Percentiles rank a stretch among this genome's conserved stretches.
phyloP scores from a whole-genome alignment of 2,888 invertebrate genomes.

The Protonemura montana region DNA sequence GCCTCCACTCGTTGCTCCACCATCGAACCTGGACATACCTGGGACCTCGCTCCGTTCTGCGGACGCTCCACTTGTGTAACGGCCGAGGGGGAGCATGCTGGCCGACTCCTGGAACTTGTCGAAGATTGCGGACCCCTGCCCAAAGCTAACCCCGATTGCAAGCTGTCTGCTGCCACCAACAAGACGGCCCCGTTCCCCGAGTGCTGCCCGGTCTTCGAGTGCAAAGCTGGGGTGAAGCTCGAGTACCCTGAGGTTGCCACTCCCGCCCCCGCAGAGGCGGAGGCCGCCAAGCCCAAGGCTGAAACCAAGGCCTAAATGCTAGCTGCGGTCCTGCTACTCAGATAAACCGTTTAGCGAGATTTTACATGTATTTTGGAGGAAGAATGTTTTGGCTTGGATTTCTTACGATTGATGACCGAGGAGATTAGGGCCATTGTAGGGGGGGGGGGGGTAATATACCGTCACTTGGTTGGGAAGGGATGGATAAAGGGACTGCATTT shows the following conservation, averaged over 20 bases:
- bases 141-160: constrained; percentile 86
- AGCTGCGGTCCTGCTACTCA: too few species aligned
- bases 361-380: too few species aligned
- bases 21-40: constrained; percentile 82
- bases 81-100: constrained; percentile 73
- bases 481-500: too few species aligned
- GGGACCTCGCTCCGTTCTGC: constrained; percentile 90
- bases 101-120: constrained; percentile 81
- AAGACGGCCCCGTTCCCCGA: constrained; percentile 87
- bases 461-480: too few species aligned
- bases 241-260: constrained; percentile 85
- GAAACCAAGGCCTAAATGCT: constrained; percentile 16
- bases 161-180: constrained; percentile 85
- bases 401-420: too few species aligned
- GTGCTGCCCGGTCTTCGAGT: constrained; percentile 86
- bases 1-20: constrained; percentile 90
- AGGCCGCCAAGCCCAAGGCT: constrained; percentile 43
- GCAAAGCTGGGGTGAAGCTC: constrained; percentile 83
- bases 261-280: constrained; percentile 56
- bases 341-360: too few species aligned
- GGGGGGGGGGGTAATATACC: too few species aligned
- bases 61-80: constrained; percentile 88
- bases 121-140: constrained; percentile 91
- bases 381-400: too few species aligned
- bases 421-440: too few species aligned